phyloP scores from a whole-genome alignment of 2,113 vertebrate genomes.

The Calyptomena viridis region DNA sequence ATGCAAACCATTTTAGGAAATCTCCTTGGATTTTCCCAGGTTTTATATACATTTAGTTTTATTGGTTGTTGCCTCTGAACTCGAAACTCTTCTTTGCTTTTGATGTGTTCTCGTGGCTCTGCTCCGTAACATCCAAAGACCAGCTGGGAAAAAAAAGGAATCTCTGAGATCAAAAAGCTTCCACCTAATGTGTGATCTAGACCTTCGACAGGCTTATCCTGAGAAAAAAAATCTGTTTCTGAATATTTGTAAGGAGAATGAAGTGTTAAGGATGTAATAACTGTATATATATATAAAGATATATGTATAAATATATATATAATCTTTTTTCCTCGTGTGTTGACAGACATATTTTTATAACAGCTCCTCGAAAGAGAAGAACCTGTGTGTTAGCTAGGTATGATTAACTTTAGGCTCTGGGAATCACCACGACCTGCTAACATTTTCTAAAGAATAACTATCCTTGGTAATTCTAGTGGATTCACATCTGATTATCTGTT shows the following conservation, averaged over 20 bases:
- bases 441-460: neutral
- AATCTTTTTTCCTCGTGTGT: accelerated
- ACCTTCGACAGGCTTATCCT: neutral
- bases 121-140: neutral
- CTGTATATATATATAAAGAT: accelerated
- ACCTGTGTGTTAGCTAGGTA: accelerated
- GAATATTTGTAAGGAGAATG: neutral
- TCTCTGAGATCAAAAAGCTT: neutral
- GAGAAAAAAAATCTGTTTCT: neutral
- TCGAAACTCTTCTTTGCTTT: neutral
- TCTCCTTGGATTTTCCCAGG: constrained; percentile 23
- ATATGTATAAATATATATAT: neutral
- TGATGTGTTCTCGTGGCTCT: neutral
- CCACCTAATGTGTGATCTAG: neutral
- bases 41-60: neutral
- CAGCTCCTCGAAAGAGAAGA: neutral
- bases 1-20: neutral
- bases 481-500: neutral
- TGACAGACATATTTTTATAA: neutral
- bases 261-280: neutral
- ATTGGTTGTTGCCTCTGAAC: neutral
- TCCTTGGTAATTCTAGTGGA: neutral
- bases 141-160: neutral
- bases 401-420: neutral
- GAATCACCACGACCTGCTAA: neutral